phyloP scores from a whole-genome alignment of 2,888 invertebrate species.

The Cheilosia scutellata region DNA sequence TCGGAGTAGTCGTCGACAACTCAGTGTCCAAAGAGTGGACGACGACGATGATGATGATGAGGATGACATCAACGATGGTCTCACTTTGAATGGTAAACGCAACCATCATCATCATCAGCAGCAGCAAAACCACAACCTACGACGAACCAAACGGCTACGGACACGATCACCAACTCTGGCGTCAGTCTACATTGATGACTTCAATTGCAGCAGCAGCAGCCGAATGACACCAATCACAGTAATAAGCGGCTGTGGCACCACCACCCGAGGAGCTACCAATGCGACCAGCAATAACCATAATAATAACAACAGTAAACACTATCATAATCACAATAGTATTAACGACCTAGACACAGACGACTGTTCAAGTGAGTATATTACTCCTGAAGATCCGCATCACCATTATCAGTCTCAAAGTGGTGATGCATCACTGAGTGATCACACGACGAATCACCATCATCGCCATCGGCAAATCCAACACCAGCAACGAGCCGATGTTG shows the following conservation, averaged over 20 bases:
- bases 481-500: constrained; percentile 35
- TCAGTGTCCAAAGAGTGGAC: constrained; percentile 16
- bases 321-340: constrained; percentile 48
- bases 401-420: constrained; percentile 41
- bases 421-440: constrained; percentile 45
- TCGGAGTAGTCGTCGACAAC: constrained; percentile 27
- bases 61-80: constrained; percentile 27
- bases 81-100: constrained; percentile 43
- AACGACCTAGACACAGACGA: constrained; percentile 56
- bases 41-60: constrained; percentile 49
- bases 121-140: constrained; percentile 25
- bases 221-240: constrained; percentile 63
- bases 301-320: constrained; percentile 53
- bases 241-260: constrained; percentile 22
- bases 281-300: constrained; percentile 2
- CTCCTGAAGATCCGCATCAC: constrained; percentile 51
- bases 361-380: constrained; percentile 57
- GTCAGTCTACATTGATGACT: constrained; percentile 65
- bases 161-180: constrained; percentile 60
- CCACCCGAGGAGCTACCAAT: background rate
- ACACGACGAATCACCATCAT: constrained; percentile 37
- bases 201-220: constrained; percentile 51
- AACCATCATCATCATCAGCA: constrained; percentile 36
- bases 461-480: constrained; percentile 49
- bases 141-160: constrained; percentile 52